phyloP scores from a whole-genome alignment of 2,888 invertebrate genomes.

The Gryllus longicercus region DNA sequence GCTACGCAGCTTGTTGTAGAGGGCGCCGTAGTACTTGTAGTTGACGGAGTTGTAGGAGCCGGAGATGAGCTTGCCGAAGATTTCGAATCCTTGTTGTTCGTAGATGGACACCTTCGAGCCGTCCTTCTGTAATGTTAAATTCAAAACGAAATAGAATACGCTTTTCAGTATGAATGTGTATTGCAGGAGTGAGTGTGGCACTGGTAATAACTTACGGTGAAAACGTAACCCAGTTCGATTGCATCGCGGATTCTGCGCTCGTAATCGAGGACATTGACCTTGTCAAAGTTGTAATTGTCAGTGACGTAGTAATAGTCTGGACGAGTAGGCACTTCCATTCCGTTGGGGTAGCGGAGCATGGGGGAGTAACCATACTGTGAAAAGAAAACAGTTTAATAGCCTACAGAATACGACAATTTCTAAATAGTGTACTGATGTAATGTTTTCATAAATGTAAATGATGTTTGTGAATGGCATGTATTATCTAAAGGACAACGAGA shows the following conservation, averaged over 20 bases:
- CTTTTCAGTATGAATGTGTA: background rate
- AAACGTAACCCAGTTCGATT: slow-evolving; percentile 53
- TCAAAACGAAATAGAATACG: background rate
- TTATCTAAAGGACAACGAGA: no score
- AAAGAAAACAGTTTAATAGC: no score
- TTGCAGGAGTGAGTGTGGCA: background rate
- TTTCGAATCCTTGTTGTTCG: slow-evolving; percentile 43
- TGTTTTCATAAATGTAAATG: no score
- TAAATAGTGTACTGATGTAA: no score
- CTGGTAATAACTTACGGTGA: slow-evolving; percentile 25
- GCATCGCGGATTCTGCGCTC: slow-evolving; percentile 38
- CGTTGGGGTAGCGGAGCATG: slow-evolving; percentile 56
- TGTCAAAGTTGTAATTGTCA: slow-evolving; percentile 39
- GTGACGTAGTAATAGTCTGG: slow-evolving; percentile 23
- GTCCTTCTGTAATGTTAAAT: background rate
- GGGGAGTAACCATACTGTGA: slow-evolving; percentile 29
- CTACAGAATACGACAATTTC: no score
- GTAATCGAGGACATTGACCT: slow-evolving; percentile 41
- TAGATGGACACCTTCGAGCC: background rate
- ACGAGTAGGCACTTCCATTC: slow-evolving; percentile 53
- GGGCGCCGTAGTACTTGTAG: slow-evolving; percentile 48
- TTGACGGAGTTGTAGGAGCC: slow-evolving; percentile 45
- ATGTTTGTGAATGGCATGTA: no score
- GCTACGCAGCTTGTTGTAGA: slow-evolving; percentile 44
- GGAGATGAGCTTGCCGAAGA: slow-evolving; percentile 46